Conservation (phyloP, 2,113 vertebrate species). For the pig (Sus scrofa) region T2T-Sscrofa CM000828.6:41696001-41696500, state of each 20-base stretch:
- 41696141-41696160: background rate
- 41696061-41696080: background rate
- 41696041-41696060: background rate
- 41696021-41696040: background rate
- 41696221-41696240: background rate
- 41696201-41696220: background rate
- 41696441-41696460: fast-evolving
- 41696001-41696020: too few relatives aligned
- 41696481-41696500: background rate
- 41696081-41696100: background rate
- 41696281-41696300: background rate
- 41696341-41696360: background rate
- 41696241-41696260: background rate
- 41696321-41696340: background rate
- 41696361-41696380: background rate
- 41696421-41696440: background rate
- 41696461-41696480: background rate
- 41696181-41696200: background rate
- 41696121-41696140: background rate
- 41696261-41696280: background rate
- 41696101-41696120: background rate
- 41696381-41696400: background rate
- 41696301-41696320: background rate
- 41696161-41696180: background rate
- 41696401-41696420: background rate